A percentile compares a stretch with the other conserved stretches of the same genome.
Conservation (phyloP, 2,888 invertebrate genomes). For the Nomada flava region DNA sequence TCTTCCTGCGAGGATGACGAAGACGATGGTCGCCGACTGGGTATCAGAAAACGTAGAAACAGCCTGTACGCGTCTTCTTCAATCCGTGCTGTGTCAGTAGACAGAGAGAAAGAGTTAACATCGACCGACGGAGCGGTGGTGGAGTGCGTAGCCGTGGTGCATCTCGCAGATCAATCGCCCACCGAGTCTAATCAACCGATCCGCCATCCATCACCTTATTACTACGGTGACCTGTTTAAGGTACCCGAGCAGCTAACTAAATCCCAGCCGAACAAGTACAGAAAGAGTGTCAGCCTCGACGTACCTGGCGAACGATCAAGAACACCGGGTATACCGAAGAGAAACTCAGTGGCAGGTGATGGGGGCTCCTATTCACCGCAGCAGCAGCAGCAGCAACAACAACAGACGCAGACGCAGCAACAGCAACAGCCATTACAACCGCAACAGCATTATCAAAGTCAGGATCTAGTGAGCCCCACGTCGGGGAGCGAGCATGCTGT, state of each 20-base stretch:
- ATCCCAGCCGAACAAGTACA: constrained; percentile 85
- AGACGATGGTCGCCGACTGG: constrained; percentile 67
- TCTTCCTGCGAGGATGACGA: constrained; percentile 80
- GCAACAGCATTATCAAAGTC: constrained; percentile 65
- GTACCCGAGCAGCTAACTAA: constrained; percentile 84
- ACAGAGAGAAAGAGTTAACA: constrained; percentile 63
- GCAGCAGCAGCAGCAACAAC: constrained; percentile 71
- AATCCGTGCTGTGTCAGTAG: constrained; percentile 58
- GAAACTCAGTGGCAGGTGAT: constrained; percentile 90
- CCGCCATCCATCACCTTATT: constrained; percentile 92
- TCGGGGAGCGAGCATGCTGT: constrained; percentile 79
- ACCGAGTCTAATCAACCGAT: constrained; percentile 86
- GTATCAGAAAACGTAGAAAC: constrained; percentile 71
- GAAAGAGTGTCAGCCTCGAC: constrained; percentile 91
- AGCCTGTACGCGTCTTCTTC: constrained; percentile 67
- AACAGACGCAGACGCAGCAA: constrained; percentile 70
- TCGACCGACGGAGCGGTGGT: constrained; percentile 69
- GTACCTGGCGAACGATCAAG: constrained; percentile 88
- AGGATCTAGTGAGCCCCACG: constrained; percentile 77
- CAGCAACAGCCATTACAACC: constrained; percentile 57
- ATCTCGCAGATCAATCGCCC: constrained; percentile 84
- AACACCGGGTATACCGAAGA: constrained; percentile 87
- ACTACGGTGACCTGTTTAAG: constrained; percentile 92
- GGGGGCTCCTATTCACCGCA: constrained; percentile 85
- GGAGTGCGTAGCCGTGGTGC: constrained; percentile 79